These are phyloP conservation scores for Cheilosia impressa DNA, from an alignment of 2,888 invertebrate genomes.

Conservation along the genomic window DNA sequence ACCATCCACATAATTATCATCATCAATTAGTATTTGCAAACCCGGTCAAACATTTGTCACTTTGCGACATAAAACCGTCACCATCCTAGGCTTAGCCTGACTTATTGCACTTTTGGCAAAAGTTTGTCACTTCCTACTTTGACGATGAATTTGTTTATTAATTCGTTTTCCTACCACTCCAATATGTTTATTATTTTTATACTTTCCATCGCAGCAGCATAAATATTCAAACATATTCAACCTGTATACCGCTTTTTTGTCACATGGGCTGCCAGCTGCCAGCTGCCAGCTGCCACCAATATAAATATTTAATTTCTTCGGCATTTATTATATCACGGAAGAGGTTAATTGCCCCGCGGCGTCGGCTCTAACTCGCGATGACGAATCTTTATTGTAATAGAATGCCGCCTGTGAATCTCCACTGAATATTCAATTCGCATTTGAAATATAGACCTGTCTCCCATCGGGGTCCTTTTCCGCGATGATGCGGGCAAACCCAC, in stretches of 20 bases:
- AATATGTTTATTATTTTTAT: background rate
- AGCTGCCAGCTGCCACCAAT: too few species aligned
- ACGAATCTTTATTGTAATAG: slow-evolving; percentile 3
- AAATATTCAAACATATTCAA: slow-evolving; percentile 5
- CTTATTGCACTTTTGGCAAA: too few species aligned
- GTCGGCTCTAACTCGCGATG: background rate
- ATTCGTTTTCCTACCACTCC: background rate
- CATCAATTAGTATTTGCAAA: too few species aligned
- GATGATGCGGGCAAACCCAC: background rate
- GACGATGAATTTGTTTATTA: background rate
- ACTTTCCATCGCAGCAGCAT: background rate
- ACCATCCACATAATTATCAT: too few species aligned
- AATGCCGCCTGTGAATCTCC: background rate
- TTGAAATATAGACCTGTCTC: background rate
- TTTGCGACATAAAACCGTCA: too few species aligned
- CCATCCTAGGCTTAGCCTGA: too few species aligned
- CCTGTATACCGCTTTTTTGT: background rate
- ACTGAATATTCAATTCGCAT: slow-evolving; percentile 14
- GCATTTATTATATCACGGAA: slow-evolving; percentile 15
- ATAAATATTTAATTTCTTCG: slow-evolving; percentile 24
- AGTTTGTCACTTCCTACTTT: too few species aligned
- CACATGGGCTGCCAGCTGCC: background rate
- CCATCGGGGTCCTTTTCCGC: background rate
- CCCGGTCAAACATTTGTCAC: too few species aligned
- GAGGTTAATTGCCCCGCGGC: slow-evolving; percentile 17